These are phyloP conservation scores for Distichodus sexfasciatus DNA, from an alignment of 2,797 vertebrate genomes.

Conservation along the genomic window DNA sequence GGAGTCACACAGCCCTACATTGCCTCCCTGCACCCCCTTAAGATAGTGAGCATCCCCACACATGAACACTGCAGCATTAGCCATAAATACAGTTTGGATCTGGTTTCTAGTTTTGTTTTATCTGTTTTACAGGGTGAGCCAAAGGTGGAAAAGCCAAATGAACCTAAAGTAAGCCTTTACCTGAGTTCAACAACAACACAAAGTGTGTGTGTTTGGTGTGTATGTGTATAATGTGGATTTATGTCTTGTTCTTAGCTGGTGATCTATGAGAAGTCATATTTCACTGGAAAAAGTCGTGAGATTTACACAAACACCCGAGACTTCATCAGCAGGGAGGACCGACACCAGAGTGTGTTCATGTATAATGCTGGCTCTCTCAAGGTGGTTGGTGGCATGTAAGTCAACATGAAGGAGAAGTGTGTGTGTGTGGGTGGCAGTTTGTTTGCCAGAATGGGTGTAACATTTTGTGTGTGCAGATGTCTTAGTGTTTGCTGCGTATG, in stretches of 20 bases:
- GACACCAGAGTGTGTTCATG: constrained; percentile 65
- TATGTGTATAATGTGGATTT: background rate
- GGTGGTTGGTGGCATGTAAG: constrained; percentile 91
- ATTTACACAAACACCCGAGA: constrained; percentile 78
- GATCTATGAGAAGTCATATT: constrained; percentile 82
- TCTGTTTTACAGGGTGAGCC: constrained; percentile 83
- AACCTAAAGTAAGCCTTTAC: constrained; percentile 79
- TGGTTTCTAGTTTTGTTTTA: background rate
- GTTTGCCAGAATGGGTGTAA: too few relatives aligned
- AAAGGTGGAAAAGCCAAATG: constrained; percentile 79
- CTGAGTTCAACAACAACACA: background rate
- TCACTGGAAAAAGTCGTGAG: constrained; percentile 80
- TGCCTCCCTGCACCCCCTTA: constrained; percentile 87
- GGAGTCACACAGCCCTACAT: constrained; percentile 81
- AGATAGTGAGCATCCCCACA: constrained; percentile 76
- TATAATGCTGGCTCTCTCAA: constrained; percentile 80
- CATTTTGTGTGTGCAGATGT: too few relatives aligned
- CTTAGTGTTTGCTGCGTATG: too few relatives aligned
- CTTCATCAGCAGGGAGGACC: constrained; percentile 72
- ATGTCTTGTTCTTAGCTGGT: constrained; percentile 73
- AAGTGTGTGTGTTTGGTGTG: background rate
- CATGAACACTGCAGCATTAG: too few relatives aligned
- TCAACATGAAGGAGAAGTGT: background rate
- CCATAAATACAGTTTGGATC: too few relatives aligned
- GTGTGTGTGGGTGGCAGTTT: background rate